These are phyloP conservation scores for Silvanus unidentatus DNA, from an alignment of 2,888 invertebrate species.

Conservation along the genomic window DNA sequence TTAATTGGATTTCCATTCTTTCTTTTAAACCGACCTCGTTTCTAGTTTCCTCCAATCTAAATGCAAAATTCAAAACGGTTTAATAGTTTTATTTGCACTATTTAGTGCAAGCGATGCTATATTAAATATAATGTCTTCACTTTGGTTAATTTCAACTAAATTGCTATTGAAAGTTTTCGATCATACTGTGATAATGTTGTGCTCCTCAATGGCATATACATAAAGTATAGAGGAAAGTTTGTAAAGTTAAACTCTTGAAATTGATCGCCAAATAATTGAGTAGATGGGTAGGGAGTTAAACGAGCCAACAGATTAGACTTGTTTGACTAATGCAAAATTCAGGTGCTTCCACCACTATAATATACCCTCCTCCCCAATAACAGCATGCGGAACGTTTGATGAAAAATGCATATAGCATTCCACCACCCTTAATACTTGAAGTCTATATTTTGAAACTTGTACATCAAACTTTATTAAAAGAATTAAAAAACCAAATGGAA, in stretches of 20 bases:
- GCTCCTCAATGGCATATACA: background rate
- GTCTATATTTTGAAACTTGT: too few species aligned
- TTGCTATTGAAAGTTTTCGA: slow-evolving; percentile 2
- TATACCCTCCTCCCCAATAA: too few species aligned
- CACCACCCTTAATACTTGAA: too few species aligned
- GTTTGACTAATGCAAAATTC: slow-evolving; percentile 7
- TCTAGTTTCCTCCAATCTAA: slow-evolving; percentile 17
- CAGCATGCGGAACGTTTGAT: too few species aligned
- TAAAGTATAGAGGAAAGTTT: slow-evolving; percentile 3
- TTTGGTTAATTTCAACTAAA: background rate
- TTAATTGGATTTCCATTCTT: slow-evolving; percentile 27
- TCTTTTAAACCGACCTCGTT: slow-evolving; percentile 14
- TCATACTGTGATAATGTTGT: slow-evolving; percentile 3
- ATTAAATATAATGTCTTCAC: too few species aligned
- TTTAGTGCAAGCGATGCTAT: too few species aligned
- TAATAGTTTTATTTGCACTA: too few species aligned
- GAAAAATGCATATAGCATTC: too few species aligned
- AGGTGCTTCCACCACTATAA: slow-evolving; percentile 2
- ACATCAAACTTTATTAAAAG: too few species aligned
- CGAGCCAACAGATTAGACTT: slow-evolving; percentile 13
- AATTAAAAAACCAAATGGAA: too few species aligned
- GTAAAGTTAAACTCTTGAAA: slow-evolving; percentile 15
- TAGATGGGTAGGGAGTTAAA: slow-evolving; percentile 20
- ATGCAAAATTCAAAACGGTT: too few species aligned
- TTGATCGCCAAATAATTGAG: slow-evolving; percentile 23